Evolutionary conservation across 1,140 invertebrate genomes (phyloP), one percentile per base, ranked within the genome.

Genomic region (Whitmania pigra): DNA sequence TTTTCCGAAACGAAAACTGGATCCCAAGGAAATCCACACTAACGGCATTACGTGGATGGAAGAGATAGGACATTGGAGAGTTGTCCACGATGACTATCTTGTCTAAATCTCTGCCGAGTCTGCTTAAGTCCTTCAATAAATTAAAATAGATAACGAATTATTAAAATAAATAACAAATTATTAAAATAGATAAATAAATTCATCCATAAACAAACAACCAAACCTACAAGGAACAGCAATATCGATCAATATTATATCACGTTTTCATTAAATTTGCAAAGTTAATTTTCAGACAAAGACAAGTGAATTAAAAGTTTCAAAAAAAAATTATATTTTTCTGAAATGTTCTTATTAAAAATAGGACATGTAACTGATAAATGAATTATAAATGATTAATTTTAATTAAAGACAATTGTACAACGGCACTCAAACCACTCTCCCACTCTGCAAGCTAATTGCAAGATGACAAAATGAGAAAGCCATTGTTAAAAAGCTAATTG

Each of bases 41-140:
- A 85, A 98, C 94, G 82, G 96, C 95, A 87, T 99, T 98, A 83
- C 98, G 92, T 81, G 96, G 95, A 89, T 99, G 97, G 89, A 99
- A 99, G 86, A 97, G 95, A 85, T 99, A 99, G 73, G 93, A 97
- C 78, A 94, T 95, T 77, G 96, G 96, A 77, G 94, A 98, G 86
- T 99, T 99, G 86, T 99, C 97, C 75, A 99, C 90, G 80, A 99
- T 99, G 78, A 99, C 89, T 79, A 98, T 94, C 84, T 94, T 89
- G 78, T 93, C 89, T 78, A 99, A 86, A 84, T 97, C 94, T 75
- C 97, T 86, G 60, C 97, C 97, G 75, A 99, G 85, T 81, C 93
- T 91, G 85, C 94, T 94, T 76, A 99, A 87, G 87, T 99, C 96
- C 86, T 86, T 76, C 72, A 79, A 77, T 53, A 74, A 76, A 67